A percentile compares a stretch with the other conserved stretches of the same genome.
Evolutionary conservation across 2,113 vertebrate species (phyloP).

Genomic region (Chlamydotis undulata): DNA sequence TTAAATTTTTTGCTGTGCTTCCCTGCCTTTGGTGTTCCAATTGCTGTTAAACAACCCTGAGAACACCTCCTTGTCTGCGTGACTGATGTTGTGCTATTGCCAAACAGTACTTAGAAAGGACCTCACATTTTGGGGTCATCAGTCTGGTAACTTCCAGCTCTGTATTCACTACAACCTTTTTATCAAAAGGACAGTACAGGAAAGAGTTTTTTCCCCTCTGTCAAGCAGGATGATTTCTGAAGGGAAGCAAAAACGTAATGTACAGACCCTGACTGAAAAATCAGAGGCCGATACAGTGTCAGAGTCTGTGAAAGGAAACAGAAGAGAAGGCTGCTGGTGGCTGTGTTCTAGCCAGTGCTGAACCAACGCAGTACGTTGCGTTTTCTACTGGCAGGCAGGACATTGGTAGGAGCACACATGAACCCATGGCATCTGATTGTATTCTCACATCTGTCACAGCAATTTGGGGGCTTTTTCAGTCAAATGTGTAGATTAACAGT

Average conservation of each 20-base stretch:
- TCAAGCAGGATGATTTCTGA: background rate
- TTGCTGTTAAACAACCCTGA: background rate
- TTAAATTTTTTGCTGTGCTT: background rate
- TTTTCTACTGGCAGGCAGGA: background rate
- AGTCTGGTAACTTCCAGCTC: background rate
- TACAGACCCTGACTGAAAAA: background rate
- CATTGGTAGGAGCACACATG: background rate
- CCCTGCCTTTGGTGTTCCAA: background rate
- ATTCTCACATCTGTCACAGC: background rate
- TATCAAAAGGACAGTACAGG: background rate
- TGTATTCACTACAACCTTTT: background rate
- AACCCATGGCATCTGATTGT: background rate
- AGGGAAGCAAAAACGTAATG: background rate
- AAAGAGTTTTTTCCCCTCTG: background rate
- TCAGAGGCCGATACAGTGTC: too few relatives aligned
- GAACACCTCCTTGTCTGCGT: background rate
- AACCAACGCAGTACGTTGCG: background rate
- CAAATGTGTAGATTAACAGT: background rate
- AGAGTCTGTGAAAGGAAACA: background rate
- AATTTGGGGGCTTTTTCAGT: fast-evolving
- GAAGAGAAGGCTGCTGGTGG: background rate
- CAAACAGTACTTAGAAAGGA: background rate
- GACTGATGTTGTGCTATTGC: background rate
- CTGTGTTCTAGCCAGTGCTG: background rate
- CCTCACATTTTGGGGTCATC: background rate